A percentile compares a stretch with the other conserved stretches of the same genome.
Evolutionary conservation across 2,888 invertebrate species (phyloP).

Genomic region (Abrostola triplasia): DNA sequence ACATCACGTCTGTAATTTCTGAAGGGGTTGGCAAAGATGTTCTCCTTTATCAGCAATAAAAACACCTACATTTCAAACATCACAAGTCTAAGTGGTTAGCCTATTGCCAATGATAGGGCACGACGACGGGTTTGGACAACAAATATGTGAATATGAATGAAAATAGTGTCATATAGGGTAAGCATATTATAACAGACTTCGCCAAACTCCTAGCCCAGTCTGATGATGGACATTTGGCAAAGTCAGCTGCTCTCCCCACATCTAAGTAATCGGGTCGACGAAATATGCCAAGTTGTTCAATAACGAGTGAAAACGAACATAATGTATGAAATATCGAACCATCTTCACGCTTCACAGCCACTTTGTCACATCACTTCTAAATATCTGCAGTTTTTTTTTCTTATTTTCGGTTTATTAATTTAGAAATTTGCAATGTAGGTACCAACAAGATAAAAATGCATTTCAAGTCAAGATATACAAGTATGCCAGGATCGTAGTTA

Average conservation of each 20-base stretch:
- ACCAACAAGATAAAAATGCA: constrained; percentile 5
- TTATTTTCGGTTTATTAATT: constrained; percentile 13
- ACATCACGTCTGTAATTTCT: no score
- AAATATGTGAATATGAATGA: no score
- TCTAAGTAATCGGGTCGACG: background rate
- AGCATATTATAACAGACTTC: no score
- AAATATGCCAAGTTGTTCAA: background rate
- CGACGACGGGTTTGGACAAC: no score
- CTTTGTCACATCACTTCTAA: constrained; percentile 27
- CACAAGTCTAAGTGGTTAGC: no score
- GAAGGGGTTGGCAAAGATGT: no score
- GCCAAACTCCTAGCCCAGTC: background rate
- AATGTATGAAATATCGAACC: constrained; percentile 37
- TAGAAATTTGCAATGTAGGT: constrained; percentile 4
- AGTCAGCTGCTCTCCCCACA: background rate
- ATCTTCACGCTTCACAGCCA: constrained; percentile 39
- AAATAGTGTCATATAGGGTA: no score
- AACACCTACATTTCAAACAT: no score
- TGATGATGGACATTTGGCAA: constrained; percentile 5
- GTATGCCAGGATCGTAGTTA: background rate
- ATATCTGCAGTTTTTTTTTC: constrained; percentile 23
- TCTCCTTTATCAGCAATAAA: no score
- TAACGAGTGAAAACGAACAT: constrained; percentile 34
- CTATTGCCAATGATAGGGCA: no score
- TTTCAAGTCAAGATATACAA: constrained; percentile 6